Base-by-base conservation (phyloP, 2,113 vertebrate species). In the Cinclus cinclus region DNA sequence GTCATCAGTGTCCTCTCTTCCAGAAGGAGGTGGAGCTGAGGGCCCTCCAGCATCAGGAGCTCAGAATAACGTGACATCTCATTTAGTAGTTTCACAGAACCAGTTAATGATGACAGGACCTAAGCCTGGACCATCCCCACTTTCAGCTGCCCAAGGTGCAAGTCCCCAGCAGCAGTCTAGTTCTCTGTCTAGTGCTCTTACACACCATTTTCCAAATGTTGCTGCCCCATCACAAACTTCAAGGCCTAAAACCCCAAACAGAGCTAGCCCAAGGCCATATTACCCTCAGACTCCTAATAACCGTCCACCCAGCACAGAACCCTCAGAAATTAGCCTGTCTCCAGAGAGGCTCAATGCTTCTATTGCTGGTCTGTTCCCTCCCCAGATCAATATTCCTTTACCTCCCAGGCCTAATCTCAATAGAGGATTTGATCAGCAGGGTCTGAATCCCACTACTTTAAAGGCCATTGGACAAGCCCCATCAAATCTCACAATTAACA, bases 381-480 rank as follows among this genome's bases (percentile, higher is more conserved):
- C 99, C 47, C 99, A 99, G 89, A 99, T 99, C 90, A 99, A 99
- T 98, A 99, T 99, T 98, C 99, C 99, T 95, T 97, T 99, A 91
- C 99, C 99, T 96, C 99, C 99, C 18, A 98, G 99, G 95, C 98
- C 99, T 77, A 99, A 98, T 96, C 97, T 99, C 92, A 99, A 98
- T 73, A 98, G 99, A 94, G 99, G 99, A 44, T 99, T 99, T 98
- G 99, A 99, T 97, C 99, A 99, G 94, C 99, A 99, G 94, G 99
- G 99, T 92, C 98, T 99, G 87, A 99, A 99, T 95, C 99, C 99
- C 92, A 99, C 99, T 88, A 99, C 99, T 92, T 96, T 99, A 79
- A 99, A 99, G 97, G 99, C 99, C 83, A 99, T 99, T 37, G 99
- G 99, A 37, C 99, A 99, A 97, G 99, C 99, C 52, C 99, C 99